Percentiles rank a stretch among this genome's conserved stretches.
phyloP scores from a whole-genome alignment of 37 sponge, comb jelly and placozoan species.

The Diacarnus erythraeanus region DNA sequence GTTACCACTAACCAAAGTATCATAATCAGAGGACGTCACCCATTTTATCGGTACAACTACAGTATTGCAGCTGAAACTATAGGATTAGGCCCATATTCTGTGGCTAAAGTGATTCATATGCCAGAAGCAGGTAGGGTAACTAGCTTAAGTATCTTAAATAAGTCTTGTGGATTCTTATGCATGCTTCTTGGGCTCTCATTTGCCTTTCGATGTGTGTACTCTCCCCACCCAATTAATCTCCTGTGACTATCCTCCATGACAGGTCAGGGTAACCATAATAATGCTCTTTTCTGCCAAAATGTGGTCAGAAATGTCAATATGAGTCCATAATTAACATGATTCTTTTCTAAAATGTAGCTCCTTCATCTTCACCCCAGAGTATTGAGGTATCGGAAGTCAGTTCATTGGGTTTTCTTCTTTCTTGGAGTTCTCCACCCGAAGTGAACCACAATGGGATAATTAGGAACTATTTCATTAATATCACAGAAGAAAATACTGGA shows the following conservation, averaged over 20 bases:
- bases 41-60: conserved; percentile 39
- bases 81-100: conserved; percentile 33
- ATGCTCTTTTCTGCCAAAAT: too few relatives aligned
- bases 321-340: too few relatives aligned
- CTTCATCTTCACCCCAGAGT: conserved; percentile 4
- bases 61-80: conserved; percentile 32
- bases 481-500: conserved; percentile 11
- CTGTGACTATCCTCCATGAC: too few relatives aligned
- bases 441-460: conserved; percentile 39
- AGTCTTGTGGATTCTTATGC: conserved; percentile 10
- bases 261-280: too few relatives aligned
- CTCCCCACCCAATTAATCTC: too few relatives aligned
- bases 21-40: conserved; percentile 14
- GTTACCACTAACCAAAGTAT: conserved; percentile 6
- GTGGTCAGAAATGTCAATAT: too few relatives aligned
- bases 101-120: too few relatives aligned
- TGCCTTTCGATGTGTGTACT: too few relatives aligned
- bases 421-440: conserved; percentile 15
- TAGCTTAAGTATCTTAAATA: neutral
- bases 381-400: neutral
- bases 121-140: neutral
- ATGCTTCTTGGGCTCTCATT: too few relatives aligned
- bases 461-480: conserved; percentile 16
- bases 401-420: conserved; percentile 11
- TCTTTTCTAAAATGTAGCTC: too few relatives aligned